Percentiles rank a stretch among this genome's conserved stretches.
These are phyloP conservation scores for Panthera uncia DNA, from an alignment of 2,113 vertebrate genomes.

Conservation along the genomic window DNA sequence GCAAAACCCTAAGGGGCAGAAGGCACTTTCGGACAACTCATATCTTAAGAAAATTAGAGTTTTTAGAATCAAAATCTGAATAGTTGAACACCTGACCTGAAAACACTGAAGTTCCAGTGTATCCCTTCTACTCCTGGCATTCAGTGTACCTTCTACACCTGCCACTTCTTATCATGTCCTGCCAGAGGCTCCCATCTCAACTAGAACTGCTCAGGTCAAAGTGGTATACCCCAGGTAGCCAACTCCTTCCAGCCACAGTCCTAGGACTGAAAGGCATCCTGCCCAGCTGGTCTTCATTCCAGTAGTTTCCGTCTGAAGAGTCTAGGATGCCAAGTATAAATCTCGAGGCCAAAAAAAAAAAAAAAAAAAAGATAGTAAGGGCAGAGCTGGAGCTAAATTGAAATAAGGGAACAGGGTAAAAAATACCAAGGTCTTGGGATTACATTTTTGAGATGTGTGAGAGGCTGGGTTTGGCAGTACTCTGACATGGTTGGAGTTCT, in stretches of 20 bases:
- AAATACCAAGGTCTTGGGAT: not conserved
- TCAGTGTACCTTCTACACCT: not conserved
- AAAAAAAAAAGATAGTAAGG: not conserved
- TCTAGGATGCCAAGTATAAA: not conserved
- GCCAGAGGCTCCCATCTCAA: not conserved
- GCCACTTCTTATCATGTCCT: too few species aligned
- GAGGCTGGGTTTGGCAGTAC: not conserved
- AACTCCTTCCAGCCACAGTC: not conserved
- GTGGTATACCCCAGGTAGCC: not conserved
- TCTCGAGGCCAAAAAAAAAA: not conserved
- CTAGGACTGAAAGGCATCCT: not conserved
- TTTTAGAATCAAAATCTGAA: not conserved
- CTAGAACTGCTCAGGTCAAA: not conserved
- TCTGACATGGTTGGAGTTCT: not conserved
- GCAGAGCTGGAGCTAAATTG: not conserved
- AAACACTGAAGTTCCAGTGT: not conserved
- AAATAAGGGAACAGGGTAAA: not conserved
- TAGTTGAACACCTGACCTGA: not conserved
- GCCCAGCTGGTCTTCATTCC: not conserved
- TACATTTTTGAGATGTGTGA: not conserved
- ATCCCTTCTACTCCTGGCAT: not conserved
- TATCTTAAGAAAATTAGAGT: not conserved
- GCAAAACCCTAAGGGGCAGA: not conserved
- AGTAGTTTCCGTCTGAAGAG: not conserved
- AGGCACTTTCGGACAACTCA: not conserved